Evolutionary conservation across 1,140 invertebrate species (phyloP), one percentile per base, ranked within the genome.

Genomic region (Neodiprion lecontei): DNA sequence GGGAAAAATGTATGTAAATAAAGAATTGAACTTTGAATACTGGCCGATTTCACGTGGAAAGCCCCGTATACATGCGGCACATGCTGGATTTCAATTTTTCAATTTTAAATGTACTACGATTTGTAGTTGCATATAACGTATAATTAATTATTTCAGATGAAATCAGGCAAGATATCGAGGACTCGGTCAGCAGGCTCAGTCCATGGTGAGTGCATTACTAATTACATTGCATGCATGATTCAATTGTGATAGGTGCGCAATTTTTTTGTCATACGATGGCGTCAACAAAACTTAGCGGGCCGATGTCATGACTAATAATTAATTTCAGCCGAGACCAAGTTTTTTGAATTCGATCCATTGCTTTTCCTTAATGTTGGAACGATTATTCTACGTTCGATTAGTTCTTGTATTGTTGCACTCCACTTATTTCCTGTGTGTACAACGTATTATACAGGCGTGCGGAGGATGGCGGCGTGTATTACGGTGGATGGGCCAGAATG

Each of bases 401-500:
- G 5, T 40, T 40, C 28, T 5, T 40, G 28, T 40, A 40, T 5
- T 40, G 28, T 40, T 40, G 28, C 28, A 40, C 28, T 1, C 5
- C 28, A 40, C 28, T 40, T 40, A 40, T 40, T 40, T 40, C 28
- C 0, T 1, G 28, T 40, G 28, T 40, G 28, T 40, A 40, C 28
- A 40, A 2, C 2, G 28, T 40, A 40, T 40, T 40, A 0, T 84
- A 23, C 77, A 95, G 94, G 95, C 91, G 91, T 88, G 91, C 96
- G 9, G 97, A 99, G 90, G 95, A 98, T 86, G 94, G 92, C 0
- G 93, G 91, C 71, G 93, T 94, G 48, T 94, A 96, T 79, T 99
- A 98, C 89, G 96, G 96, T 9, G 98, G 98, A 17, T 99, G 98
- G 98, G 97, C 98, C 0, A 91, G 98, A 76, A 99, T 99, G 98